Conservation (phyloP, 1,140 invertebrate species). For the Temnothorax nylanderi region DNA sequence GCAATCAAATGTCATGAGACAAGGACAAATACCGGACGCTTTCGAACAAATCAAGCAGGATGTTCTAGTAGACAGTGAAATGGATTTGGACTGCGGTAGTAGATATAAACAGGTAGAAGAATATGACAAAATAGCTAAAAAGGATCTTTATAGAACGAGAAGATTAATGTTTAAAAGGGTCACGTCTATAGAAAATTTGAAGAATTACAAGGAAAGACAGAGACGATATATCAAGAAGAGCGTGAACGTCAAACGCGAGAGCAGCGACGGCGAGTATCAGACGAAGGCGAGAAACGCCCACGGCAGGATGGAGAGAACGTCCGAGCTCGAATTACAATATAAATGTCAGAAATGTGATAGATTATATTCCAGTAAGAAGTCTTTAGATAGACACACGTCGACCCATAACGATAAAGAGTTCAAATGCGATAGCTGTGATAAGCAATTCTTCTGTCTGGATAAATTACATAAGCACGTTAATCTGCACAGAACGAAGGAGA, state of each 20-base stretch:
- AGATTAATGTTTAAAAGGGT: constrained; percentile 78
- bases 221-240: constrained; percentile 79
- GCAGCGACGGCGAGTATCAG: constrained; percentile 47
- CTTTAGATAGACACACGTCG: constrained; percentile 69
- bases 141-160: constrained; percentile 69
- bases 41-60: constrained; percentile 21
- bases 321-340: constrained; percentile 38
- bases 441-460: constrained; percentile 68
- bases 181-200: constrained; percentile 80
- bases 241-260: constrained; percentile 60
- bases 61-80: not conserved
- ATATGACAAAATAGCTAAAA: constrained; percentile 63
- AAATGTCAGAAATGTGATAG: constrained; percentile 71
- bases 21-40: not conserved
- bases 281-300: constrained; percentile 39
- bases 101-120: constrained; percentile 56
- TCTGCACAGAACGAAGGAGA: constrained; percentile 70
- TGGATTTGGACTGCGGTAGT: constrained; percentile 27
- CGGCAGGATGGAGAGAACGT: constrained; percentile 15
- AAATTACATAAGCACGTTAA: constrained; percentile 75
- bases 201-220: constrained; percentile 78
- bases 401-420: constrained; percentile 69
- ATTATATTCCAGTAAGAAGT: constrained; percentile 72
- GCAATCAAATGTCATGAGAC: not conserved
- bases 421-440: constrained; percentile 72